A percentile compares a stretch with the other conserved stretches of the same genome.
Conservation (phyloP, 2,113 vertebrate species). For the Phalacrocorax aristotelis region DNA sequence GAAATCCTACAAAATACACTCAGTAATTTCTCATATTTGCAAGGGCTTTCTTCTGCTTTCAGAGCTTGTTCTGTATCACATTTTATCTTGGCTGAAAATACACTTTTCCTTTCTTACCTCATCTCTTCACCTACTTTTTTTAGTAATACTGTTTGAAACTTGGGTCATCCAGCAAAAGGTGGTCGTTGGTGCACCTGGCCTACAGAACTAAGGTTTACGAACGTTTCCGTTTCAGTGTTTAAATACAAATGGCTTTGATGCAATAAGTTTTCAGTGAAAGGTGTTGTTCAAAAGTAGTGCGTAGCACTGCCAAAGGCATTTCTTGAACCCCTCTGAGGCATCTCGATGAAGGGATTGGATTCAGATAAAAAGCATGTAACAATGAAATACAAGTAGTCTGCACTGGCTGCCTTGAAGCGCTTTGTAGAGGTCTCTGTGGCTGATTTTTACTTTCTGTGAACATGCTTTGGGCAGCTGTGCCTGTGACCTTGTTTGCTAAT, state of each 20-base stretch:
- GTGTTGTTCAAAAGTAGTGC: neutral
- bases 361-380: neutral
- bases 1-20: neutral
- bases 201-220: neutral
- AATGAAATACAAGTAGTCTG: neutral
- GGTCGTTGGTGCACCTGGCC: neutral
- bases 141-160: neutral
- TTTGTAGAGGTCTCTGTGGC: neutral
- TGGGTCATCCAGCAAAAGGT: neutral
- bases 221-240: neutral
- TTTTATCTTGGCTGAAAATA: neutral
- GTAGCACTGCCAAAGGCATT: neutral
- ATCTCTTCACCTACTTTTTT: neutral
- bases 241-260: neutral
- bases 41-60: neutral
- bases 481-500: slow-evolving; percentile 8
- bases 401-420: neutral
- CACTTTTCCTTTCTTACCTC: neutral
- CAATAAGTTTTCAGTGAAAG: neutral
- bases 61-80: neutral
- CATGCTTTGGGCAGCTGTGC: neutral
- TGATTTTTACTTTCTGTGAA: neutral
- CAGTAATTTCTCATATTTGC: neutral
- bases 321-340: neutral
- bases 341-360: neutral